Conservation (phyloP, 2,113 vertebrate species). For the Otus sunia region DNA sequence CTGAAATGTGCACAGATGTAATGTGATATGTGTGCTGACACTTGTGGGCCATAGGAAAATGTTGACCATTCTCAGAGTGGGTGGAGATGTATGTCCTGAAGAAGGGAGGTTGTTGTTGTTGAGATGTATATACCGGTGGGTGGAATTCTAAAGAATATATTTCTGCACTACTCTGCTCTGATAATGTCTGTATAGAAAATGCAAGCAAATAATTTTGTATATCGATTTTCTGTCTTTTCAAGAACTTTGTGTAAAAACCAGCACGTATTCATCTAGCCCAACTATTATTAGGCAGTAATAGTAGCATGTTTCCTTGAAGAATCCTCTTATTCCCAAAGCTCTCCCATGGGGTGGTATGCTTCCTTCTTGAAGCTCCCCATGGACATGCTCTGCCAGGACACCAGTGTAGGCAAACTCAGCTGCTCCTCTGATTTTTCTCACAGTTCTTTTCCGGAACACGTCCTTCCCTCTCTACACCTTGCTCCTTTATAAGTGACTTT, state of each 20-base stretch:
- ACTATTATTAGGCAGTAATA: background rate
- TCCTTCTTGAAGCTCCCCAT: background rate
- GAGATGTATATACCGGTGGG: background rate
- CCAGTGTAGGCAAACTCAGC: background rate
- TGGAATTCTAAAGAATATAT: background rate
- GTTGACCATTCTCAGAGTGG: background rate
- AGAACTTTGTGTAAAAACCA: background rate
- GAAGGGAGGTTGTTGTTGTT: background rate
- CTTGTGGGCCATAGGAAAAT: background rate
- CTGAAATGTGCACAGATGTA: background rate
- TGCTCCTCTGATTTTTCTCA: background rate
- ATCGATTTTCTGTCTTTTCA: background rate
- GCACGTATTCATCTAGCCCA: background rate
- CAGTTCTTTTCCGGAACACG: background rate
- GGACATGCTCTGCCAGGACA: background rate
- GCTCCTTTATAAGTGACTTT: background rate
- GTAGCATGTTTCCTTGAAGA: background rate
- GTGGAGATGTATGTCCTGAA: background rate
- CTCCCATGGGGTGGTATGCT: rapidly evolving
- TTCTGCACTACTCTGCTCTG: background rate
- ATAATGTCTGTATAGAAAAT: background rate
- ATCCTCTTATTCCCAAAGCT: background rate
- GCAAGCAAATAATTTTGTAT: background rate
- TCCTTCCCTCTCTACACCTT: background rate
- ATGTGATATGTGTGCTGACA: background rate